phyloP scores from a whole-genome alignment of 2,888 invertebrate species.

The Sympetrum striolatum region DNA sequence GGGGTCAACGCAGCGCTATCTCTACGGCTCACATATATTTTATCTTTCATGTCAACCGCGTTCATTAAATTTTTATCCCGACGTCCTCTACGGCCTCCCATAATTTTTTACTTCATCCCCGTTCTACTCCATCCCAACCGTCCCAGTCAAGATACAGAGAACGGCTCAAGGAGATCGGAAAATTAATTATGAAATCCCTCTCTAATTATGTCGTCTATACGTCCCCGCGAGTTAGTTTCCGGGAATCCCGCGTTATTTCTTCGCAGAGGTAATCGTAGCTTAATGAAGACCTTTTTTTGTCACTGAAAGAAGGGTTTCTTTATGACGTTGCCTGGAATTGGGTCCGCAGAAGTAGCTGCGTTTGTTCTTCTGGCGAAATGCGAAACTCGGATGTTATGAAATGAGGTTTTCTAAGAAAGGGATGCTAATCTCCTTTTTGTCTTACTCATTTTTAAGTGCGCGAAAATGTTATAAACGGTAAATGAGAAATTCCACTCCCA shows the following conservation, averaged over 20 bases:
- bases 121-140: neutral
- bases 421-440: too few relatives aligned
- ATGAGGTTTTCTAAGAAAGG: too few relatives aligned
- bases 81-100: neutral
- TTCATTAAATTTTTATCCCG: neutral
- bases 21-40: neutral
- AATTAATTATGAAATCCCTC: neutral
- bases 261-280: neutral
- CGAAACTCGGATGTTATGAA: neutral
- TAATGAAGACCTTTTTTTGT: neutral
- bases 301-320: neutral
- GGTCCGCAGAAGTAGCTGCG: neutral
- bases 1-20: neutral
- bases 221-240: neutral
- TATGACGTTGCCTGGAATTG: too few relatives aligned
- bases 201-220: neutral
- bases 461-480: too few relatives aligned
- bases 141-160: neutral
- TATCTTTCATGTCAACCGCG: neutral
- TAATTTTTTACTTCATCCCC: neutral
- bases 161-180: neutral
- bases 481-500: too few relatives aligned
- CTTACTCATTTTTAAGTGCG: too few relatives aligned
- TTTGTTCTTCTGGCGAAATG: neutral
- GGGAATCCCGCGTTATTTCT: neutral